Percentiles rank a stretch among this genome's conserved stretches.
These are phyloP conservation scores for Tachina lurida DNA, from an alignment of 2,888 invertebrate species.

Conservation along the genomic window DNA sequence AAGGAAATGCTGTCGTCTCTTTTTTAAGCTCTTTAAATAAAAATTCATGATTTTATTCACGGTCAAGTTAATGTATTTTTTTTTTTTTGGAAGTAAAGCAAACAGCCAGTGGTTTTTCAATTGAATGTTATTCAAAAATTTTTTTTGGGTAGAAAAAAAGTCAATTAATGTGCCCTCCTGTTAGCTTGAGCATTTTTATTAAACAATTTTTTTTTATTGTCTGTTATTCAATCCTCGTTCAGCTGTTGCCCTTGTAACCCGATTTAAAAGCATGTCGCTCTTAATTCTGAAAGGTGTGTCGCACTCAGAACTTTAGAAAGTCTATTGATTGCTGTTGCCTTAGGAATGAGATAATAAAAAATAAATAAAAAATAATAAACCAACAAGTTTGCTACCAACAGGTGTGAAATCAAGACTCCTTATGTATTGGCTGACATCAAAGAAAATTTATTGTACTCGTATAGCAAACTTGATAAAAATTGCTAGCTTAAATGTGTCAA, in stretches of 20 bases:
- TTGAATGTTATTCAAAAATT: not conserved
- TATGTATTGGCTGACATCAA: not conserved
- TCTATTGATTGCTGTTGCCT: not conserved
- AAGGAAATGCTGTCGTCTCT: slow-evolving; percentile 30
- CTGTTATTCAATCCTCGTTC: not conserved
- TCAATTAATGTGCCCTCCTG: too few species aligned
- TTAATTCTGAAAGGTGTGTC: slow-evolving; percentile 50
- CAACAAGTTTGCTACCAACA: slow-evolving; percentile 11
- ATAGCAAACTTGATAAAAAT: not conserved
- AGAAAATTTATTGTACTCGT: slow-evolving; percentile 2
- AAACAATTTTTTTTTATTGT: not conserved
- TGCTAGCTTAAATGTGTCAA: slow-evolving; percentile 26
- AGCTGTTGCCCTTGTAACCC: slow-evolving; percentile 29
- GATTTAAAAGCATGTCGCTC: slow-evolving; percentile 8
- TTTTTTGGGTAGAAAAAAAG: too few species aligned
- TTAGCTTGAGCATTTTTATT: not conserved
- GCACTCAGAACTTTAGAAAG: slow-evolving; percentile 12
- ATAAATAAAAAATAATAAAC: not conserved
- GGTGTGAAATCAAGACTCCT: slow-evolving; percentile 38
- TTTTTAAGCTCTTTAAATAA: not conserved
- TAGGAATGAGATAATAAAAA: not conserved
- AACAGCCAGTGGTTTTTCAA: not conserved
- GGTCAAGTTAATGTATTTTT: slow-evolving; percentile 20
- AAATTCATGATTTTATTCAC: slow-evolving; percentile 25
- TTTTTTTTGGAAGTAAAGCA: not conserved